Conservation (phyloP, 1,140 invertebrate species). For the Hyles euphorbiae region DNA sequence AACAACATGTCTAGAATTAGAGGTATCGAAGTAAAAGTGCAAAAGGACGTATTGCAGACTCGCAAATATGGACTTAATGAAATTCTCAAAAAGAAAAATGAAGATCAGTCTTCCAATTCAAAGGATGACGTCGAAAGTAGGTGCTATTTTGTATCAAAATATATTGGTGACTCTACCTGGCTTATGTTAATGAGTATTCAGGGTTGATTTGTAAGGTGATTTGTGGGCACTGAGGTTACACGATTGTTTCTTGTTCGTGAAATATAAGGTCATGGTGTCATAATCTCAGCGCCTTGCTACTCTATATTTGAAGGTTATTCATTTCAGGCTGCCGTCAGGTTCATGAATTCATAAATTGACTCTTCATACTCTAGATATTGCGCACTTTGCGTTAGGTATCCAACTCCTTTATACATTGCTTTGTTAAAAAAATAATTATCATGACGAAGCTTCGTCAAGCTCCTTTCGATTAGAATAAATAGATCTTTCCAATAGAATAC, state of each 20-base stretch:
- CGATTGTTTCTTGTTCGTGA: too few relatives aligned
- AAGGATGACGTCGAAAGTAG: slow-evolving; percentile 60
- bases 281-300: background rate
- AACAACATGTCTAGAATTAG: slow-evolving; percentile 55
- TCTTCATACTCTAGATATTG: too few relatives aligned
- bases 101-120: slow-evolving; percentile 27
- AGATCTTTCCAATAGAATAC: too few relatives aligned
- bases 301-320: slow-evolving; percentile 23
- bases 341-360: too few relatives aligned
- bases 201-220: too few relatives aligned
- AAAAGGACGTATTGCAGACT: slow-evolving; percentile 38
- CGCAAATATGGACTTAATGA: slow-evolving; percentile 33
- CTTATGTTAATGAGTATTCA: background rate
- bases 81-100: slow-evolving; percentile 40
- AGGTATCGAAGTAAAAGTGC: slow-evolving; percentile 47
- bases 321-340: background rate
- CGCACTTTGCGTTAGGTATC: too few relatives aligned
- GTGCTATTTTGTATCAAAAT: slow-evolving; percentile 18
- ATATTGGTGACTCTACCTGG: background rate
- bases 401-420: too few relatives aligned
- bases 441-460: too few relatives aligned
- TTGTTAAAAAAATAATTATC: too few relatives aligned
- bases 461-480: too few relatives aligned
- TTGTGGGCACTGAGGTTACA: too few relatives aligned
- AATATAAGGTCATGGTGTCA: too few relatives aligned